Conservation (phyloP, 2,888 invertebrate genomes). For the Crioceris asparagi region DNA sequence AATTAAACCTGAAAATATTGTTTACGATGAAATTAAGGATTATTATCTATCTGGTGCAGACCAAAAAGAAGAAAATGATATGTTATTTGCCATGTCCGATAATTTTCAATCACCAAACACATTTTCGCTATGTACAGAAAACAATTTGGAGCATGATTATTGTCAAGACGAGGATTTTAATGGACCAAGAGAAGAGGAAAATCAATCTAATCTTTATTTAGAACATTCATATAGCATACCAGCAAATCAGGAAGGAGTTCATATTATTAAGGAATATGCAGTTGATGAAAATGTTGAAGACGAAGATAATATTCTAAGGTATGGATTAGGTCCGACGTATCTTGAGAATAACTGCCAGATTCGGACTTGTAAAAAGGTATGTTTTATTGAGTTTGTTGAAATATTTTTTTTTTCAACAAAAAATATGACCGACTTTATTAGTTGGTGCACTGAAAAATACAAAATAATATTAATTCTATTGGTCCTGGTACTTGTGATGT, state of each 20-base stretch:
- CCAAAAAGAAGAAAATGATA: not conserved
- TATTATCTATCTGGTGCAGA: not conserved
- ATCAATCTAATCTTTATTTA: constrained; percentile 8
- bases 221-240: constrained; percentile 25
- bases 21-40: not conserved
- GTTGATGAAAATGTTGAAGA: constrained; percentile 9
- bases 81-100: too few relatives aligned
- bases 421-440: too few relatives aligned
- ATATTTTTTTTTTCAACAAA: too few relatives aligned
- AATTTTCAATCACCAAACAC: too few relatives aligned
- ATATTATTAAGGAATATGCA: constrained; percentile 5
- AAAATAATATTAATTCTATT: too few relatives aligned
- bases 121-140: not conserved
- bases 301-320: constrained; percentile 18
- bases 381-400: not conserved
- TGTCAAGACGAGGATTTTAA: constrained; percentile 17
- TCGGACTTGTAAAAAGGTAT: constrained; percentile 1
- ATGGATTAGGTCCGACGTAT: constrained; percentile 24
- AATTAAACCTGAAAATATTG: too few relatives aligned
- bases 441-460: too few relatives aligned
- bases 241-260: constrained; percentile 12
- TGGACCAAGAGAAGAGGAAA: not conserved
- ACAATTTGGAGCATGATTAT: constrained; percentile 22
- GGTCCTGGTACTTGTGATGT: too few relatives aligned
- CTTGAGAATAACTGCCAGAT: constrained; percentile 8